A percentile compares a stretch with the other conserved stretches of the same genome.
Evolutionary conservation across 30 jellyfish, hydroid and myxozoan genomes (phyloP).

Genomic region (Nemopilema nomurai): DNA sequence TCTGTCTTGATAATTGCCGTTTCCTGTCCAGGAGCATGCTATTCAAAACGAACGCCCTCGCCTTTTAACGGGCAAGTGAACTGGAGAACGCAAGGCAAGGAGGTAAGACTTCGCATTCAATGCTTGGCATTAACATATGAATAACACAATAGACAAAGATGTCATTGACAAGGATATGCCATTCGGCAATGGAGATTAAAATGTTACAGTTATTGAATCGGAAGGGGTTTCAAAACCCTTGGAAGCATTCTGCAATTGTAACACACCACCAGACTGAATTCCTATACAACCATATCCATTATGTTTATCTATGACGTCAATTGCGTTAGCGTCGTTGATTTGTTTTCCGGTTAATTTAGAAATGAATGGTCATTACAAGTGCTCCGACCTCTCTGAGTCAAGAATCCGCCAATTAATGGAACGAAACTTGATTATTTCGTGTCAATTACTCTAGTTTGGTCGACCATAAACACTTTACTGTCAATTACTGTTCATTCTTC

Average conservation of each 20-base stretch:
- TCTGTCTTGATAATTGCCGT: too few relatives aligned
- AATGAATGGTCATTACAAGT: not conserved
- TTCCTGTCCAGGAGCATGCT: too few relatives aligned
- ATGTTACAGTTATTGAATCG: not conserved
- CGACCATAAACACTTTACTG: not conserved
- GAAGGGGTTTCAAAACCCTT: not conserved
- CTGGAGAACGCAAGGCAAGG: too few relatives aligned
- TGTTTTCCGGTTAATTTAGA: not conserved
- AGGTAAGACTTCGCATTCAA: too few relatives aligned
- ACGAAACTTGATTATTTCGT: not conserved
- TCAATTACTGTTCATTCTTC: too few relatives aligned
- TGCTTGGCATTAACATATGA: too few relatives aligned
- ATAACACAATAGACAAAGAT: too few relatives aligned
- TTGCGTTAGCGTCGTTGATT: not conserved
- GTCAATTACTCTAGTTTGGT: too few relatives aligned
- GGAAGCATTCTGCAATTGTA: not conserved
- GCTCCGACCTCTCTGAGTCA: not conserved
- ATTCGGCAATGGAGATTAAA: not conserved
- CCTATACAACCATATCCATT: too few relatives aligned
- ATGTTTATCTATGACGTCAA: not conserved
- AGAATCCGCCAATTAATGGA: not conserved
- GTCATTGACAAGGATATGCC: too few relatives aligned
- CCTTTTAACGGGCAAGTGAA: too few relatives aligned
- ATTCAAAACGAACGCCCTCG: too few relatives aligned
- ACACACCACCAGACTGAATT: not conserved